Conservation (phyloP, 2,113 vertebrate species). For the Hemicordylus capensis region DNA sequence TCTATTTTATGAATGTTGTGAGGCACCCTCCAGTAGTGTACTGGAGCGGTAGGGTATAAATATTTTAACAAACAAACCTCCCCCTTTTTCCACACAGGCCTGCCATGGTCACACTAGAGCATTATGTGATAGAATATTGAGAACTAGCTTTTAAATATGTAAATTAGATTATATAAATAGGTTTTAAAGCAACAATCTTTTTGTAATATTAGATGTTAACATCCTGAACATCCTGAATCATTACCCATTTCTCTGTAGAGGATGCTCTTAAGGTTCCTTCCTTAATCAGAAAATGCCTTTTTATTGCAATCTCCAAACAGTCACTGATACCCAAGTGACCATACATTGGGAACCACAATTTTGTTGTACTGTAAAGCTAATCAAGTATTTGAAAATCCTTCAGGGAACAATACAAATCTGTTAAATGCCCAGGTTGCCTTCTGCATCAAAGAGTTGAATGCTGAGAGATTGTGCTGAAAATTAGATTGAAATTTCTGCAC, state of each 20-base stretch:
- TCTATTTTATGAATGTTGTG: too few species aligned
- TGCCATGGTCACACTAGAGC: neutral
- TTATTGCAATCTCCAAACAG: neutral
- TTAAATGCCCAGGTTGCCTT: slow-evolving; percentile 2
- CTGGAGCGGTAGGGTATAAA: too few species aligned
- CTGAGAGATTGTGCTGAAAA: slow-evolving; percentile 9
- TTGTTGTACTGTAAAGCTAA: neutral
- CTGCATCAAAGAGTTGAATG: neutral
- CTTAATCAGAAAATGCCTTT: slow-evolving; percentile 9
- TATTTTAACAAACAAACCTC: too few species aligned
- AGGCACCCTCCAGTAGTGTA: too few species aligned
- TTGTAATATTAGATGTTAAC: neutral
- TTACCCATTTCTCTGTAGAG: slow-evolving; percentile 30
- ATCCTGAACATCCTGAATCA: neutral
- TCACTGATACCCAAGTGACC: slow-evolving; percentile 22
- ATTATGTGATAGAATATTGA: neutral
- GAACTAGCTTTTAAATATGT: neutral
- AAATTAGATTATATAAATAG: neutral
- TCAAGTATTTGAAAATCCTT: slow-evolving; percentile 11
- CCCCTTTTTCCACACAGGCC: too few species aligned
- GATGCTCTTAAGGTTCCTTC: slow-evolving; percentile 2
- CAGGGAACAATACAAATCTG: neutral
- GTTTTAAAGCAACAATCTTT: neutral
- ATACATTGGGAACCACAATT: neutral
- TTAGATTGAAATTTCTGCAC: neutral